These are phyloP conservation scores for Petrocephalus zakoni DNA, from an alignment of 2,113 vertebrate genomes.

Conservation along the genomic window DNA sequence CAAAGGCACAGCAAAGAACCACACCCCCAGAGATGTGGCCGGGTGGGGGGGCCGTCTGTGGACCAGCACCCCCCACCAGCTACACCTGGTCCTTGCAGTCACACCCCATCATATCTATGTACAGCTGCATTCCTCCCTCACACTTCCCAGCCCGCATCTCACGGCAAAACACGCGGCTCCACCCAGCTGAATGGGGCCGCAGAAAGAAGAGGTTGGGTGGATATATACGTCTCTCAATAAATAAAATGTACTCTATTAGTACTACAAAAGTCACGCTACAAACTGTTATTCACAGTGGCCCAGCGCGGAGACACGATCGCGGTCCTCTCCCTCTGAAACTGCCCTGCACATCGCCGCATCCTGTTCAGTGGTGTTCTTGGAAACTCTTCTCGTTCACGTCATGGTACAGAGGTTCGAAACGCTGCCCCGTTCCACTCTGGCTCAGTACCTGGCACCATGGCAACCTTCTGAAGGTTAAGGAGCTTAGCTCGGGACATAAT, in stretches of 20 bases:
- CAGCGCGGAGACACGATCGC: neutral
- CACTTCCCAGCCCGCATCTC: neutral
- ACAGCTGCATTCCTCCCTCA: slow-evolving; percentile 24
- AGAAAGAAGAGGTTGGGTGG: neutral
- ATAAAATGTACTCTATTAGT: slow-evolving; percentile 9
- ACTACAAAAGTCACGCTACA: neutral
- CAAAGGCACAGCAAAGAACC: slow-evolving; percentile 85
- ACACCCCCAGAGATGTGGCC: slow-evolving; percentile 36
- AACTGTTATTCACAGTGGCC: slow-evolving; percentile 10
- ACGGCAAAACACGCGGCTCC: neutral
- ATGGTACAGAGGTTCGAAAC: slow-evolving; percentile 15
- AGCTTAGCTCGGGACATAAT: slow-evolving; percentile 29
- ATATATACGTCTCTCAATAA: slow-evolving; percentile 11
- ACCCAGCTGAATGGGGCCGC: neutral
- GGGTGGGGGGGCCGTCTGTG: neutral
- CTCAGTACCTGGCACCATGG: slow-evolving; percentile 34
- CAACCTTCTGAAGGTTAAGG: slow-evolving; percentile 31
- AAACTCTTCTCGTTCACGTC: neutral
- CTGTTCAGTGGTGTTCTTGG: neutral
- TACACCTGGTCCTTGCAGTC: slow-evolving; percentile 30
- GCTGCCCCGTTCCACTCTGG: slow-evolving; percentile 14
- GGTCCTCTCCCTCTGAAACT: neutral
- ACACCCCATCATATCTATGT: slow-evolving; percentile 40
- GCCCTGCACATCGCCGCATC: neutral
- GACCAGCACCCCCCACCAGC: slow-evolving; percentile 16